Conservation (phyloP, 2,888 invertebrate species). For the Troides helena region DNA sequence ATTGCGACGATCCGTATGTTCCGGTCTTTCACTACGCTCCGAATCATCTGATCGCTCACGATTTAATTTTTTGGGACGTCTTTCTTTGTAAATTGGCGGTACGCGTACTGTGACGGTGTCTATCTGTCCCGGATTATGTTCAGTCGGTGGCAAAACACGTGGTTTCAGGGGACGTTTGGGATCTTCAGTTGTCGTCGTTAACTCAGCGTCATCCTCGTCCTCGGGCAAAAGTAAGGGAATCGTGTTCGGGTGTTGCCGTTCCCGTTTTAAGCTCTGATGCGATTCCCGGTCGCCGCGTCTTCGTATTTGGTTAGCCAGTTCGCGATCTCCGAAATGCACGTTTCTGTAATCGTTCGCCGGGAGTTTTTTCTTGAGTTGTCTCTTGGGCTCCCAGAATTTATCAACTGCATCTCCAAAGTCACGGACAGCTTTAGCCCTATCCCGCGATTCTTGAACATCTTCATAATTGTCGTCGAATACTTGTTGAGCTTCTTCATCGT, state of each 20-base stretch:
- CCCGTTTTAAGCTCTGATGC: slow-evolving; percentile 52
- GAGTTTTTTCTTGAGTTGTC: slow-evolving; percentile 44
- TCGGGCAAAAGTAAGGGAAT: slow-evolving; percentile 43
- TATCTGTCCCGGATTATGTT: slow-evolving; percentile 72
- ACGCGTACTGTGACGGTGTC: slow-evolving; percentile 76
- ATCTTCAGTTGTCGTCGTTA: slow-evolving; percentile 71
- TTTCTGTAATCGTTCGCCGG: slow-evolving; percentile 61
- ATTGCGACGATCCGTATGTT: slow-evolving; percentile 35
- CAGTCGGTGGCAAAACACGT: slow-evolving; percentile 71
- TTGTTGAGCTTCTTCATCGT: slow-evolving; percentile 46
- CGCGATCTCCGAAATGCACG: slow-evolving; percentile 71
- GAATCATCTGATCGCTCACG: slow-evolving; percentile 49
- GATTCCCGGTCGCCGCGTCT: slow-evolving; percentile 41
- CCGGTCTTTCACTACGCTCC: slow-evolving; percentile 44
- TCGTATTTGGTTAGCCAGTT: slow-evolving; percentile 47
- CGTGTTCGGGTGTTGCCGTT: slow-evolving; percentile 41
- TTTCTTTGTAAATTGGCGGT: slow-evolving; percentile 72
- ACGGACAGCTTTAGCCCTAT: slow-evolving; percentile 55
- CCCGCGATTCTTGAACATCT: slow-evolving; percentile 65
- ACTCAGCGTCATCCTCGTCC: slow-evolving; percentile 56
- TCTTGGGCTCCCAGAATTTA: slow-evolving; percentile 67
- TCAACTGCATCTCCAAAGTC: slow-evolving; percentile 66
- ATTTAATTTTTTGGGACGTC: slow-evolving; percentile 68
- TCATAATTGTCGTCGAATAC: slow-evolving; percentile 65
- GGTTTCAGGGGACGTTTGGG: slow-evolving; percentile 63